Evolutionary conservation across 2,797 vertebrate species (phyloP).

Genomic region (Rousettus madagascariensis): DNA sequence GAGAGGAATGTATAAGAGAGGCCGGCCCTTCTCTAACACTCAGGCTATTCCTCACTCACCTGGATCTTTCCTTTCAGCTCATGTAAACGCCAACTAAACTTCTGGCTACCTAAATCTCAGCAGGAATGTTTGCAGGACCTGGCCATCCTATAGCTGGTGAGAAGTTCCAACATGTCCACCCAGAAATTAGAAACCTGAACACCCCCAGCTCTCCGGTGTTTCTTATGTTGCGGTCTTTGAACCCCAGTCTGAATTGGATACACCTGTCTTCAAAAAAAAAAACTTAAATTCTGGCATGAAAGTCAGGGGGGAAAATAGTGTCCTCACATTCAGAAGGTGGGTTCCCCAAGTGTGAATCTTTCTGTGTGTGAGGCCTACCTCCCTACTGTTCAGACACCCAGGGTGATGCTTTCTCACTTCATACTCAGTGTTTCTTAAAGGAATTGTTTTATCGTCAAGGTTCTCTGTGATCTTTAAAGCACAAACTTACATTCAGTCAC

Average conservation of each 20-base stretch:
- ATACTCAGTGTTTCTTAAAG: background rate
- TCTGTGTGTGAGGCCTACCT: background rate
- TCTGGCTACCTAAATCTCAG: background rate
- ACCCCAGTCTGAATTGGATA: conserved; percentile 24
- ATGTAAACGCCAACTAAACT: background rate
- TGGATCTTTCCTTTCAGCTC: background rate
- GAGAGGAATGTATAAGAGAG: background rate
- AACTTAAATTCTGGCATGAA: background rate
- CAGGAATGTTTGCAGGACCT: background rate
- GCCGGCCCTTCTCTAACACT: background rate
- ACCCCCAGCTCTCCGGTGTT: background rate
- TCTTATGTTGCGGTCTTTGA: background rate
- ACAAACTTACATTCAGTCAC: background rate
- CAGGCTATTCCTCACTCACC: background rate
- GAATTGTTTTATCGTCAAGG: background rate
- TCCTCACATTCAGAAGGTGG: background rate
- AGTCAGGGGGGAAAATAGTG: background rate
- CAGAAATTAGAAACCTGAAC: conserved; percentile 50
- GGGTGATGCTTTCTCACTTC: background rate
- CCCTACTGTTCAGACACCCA: background rate
- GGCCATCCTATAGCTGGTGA: background rate
- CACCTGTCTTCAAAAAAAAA: conserved; percentile 53
- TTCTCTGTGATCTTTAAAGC: background rate
- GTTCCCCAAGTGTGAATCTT: background rate
- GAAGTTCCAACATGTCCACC: background rate